phyloP scores from a whole-genome alignment of 2,113 vertebrate genomes.

The Hippocampus mohnikei region DNA sequence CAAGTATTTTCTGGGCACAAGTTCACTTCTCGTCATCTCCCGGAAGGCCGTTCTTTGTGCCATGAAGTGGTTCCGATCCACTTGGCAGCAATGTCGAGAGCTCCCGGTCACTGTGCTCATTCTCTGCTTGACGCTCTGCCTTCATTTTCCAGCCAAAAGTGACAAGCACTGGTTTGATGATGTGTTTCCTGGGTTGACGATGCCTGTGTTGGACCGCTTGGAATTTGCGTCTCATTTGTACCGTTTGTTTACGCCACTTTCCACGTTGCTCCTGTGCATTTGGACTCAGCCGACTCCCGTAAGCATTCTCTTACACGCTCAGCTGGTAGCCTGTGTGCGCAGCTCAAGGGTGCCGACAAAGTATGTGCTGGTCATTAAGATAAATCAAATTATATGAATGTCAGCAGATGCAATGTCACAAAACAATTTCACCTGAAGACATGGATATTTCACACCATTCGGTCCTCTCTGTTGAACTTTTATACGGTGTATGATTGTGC shows the following conservation, averaged over 20 bases:
- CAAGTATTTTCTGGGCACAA: constrained; percentile 54
- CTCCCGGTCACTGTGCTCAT: constrained; percentile 37
- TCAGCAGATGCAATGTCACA: neutral
- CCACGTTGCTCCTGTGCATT: constrained; percentile 13
- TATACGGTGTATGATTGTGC: neutral
- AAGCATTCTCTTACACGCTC: constrained; percentile 31
- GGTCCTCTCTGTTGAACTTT: neutral
- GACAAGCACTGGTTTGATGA: constrained; percentile 38
- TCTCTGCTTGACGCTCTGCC: constrained; percentile 45
- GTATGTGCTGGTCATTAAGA: constrained; percentile 42
- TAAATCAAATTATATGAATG: constrained; percentile 10
- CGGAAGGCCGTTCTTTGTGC: constrained; percentile 46
- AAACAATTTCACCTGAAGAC: neutral
- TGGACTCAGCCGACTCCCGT: constrained; percentile 19
- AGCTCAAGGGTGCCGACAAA: constrained; percentile 29
- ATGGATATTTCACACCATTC: neutral
- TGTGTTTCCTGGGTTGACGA: constrained; percentile 32
- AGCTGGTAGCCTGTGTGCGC: constrained; percentile 24
- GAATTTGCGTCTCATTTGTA: constrained; percentile 23
- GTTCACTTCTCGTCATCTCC: constrained; percentile 49
- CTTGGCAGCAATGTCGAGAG: constrained; percentile 39
- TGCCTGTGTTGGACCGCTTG: constrained; percentile 7
- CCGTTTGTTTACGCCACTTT: constrained; percentile 19
- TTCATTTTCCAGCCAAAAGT: constrained; percentile 29
- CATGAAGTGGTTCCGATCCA: constrained; percentile 49